Percentiles rank a stretch among this genome's conserved stretches.
phyloP scores from a whole-genome alignment of 2,888 invertebrate genomes.

The Mesorhabditis spiculigera region DNA sequence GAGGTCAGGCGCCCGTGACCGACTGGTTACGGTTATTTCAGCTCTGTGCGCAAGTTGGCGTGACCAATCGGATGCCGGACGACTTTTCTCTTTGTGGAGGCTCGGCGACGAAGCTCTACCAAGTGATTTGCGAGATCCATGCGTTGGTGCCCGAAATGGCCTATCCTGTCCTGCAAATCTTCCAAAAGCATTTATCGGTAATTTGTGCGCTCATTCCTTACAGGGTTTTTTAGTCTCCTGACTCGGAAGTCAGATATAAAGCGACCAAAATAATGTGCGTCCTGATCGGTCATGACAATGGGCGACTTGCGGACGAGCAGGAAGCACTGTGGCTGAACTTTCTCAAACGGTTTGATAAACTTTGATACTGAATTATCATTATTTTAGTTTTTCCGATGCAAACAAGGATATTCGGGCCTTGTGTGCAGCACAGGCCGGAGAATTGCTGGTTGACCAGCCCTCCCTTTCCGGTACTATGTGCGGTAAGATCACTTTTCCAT shows the following conservation, averaged over 20 bases:
- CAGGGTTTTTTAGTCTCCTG: neutral
- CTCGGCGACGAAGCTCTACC: neutral
- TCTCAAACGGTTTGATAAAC: neutral
- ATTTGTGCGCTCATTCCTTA: neutral
- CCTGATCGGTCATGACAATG: neutral
- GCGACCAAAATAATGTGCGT: neutral
- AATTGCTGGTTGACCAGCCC: neutral
- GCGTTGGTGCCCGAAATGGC: no score
- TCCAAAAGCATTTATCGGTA: neutral
- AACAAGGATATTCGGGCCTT: neutral
- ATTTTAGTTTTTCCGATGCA: neutral
- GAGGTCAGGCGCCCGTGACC: neutral
- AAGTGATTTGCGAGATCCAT: neutral
- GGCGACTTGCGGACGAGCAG: neutral
- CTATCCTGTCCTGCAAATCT: neutral
- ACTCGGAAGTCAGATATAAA: neutral
- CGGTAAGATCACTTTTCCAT: neutral
- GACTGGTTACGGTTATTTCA: neutral
- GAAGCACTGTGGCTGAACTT: neutral
- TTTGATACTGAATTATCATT: neutral
- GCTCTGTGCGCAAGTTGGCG: conserved; percentile 2
- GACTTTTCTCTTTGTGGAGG: neutral
- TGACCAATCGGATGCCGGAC: neutral
- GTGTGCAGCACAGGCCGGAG: neutral
- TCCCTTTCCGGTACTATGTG: neutral